Conservation (phyloP, 2,888 invertebrate genomes). For the Drosophila siamana region DNA sequence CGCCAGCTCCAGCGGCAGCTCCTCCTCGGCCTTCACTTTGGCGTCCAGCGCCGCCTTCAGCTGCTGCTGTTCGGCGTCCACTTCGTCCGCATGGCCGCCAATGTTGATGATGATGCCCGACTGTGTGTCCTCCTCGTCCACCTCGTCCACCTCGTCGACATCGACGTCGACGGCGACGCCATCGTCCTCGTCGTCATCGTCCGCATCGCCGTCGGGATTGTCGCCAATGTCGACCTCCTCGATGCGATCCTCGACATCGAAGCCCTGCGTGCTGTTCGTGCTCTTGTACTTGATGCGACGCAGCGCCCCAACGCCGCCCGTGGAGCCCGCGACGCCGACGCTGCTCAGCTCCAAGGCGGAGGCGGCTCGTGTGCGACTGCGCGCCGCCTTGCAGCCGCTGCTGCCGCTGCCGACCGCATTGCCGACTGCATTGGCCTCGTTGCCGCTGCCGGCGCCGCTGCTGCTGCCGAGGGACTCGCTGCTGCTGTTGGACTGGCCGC, state of each 20-base stretch:
- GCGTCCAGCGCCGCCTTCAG: slow-evolving; percentile 25
- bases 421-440: slow-evolving; percentile 19
- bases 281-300: slow-evolving; percentile 80
- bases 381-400: not conserved
- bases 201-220: slow-evolving; percentile 62
- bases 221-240: slow-evolving; percentile 79
- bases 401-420: not conserved
- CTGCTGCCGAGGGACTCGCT: slow-evolving; percentile 82
- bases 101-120: slow-evolving; percentile 72
- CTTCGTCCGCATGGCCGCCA: not conserved
- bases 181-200: slow-evolving; percentile 50
- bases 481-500: slow-evolving; percentile 73
- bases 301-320: slow-evolving; percentile 30
- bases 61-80: slow-evolving; percentile 23
- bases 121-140: slow-evolving; percentile 62
- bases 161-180: slow-evolving; percentile 58
- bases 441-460: slow-evolving; percentile 53
- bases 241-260: slow-evolving; percentile 80
- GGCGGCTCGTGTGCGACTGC: slow-evolving; percentile 60
- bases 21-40: slow-evolving; percentile 44
- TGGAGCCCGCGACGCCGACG: slow-evolving; percentile 26
- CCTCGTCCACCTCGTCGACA: slow-evolving; percentile 57
- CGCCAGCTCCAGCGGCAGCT: slow-evolving; percentile 48
- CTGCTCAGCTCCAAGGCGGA: slow-evolving; percentile 68
- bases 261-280: slow-evolving; percentile 78